Conservation (phyloP, 2,113 vertebrate genomes). For the Pituophis catenifer region DNA sequence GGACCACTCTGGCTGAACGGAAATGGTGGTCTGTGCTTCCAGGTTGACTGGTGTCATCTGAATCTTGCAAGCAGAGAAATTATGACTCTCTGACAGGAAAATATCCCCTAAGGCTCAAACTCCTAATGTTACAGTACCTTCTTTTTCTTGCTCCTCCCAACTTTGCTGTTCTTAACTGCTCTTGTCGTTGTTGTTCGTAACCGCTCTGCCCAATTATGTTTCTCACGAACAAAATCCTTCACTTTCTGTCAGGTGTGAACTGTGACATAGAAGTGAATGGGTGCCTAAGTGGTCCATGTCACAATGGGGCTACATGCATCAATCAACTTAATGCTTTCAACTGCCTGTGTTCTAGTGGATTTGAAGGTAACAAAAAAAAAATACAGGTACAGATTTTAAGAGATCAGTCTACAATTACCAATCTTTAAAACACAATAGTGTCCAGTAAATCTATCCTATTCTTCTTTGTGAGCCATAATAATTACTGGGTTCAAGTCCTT, state of each 20-base stretch:
- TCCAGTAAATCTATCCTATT: background rate
- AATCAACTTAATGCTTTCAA: constrained; percentile 75
- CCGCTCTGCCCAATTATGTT: background rate
- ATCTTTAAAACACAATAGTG: background rate
- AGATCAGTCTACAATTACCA: background rate
- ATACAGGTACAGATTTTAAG: background rate
- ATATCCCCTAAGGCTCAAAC: background rate
- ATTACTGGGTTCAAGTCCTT: background rate
- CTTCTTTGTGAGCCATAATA: background rate
- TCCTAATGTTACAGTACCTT: background rate
- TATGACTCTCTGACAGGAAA: background rate
- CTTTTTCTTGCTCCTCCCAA: background rate
- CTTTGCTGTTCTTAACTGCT: constrained; percentile 9
- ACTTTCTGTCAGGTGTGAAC: constrained; percentile 70
- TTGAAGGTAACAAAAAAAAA: constrained; percentile 66
- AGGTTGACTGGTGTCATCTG: background rate
- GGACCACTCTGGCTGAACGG: background rate
- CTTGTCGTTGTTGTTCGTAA: background rate
- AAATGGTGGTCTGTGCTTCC: background rate
- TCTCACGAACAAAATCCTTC: constrained; percentile 51
- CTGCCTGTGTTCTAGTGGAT: constrained; percentile 72
- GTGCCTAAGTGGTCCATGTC: constrained; percentile 75
- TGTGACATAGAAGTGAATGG: constrained; percentile 80
- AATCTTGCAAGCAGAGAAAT: background rate
- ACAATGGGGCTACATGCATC: constrained; percentile 69